Evolutionary conservation across 2,113 vertebrate species (phyloP).

Genomic region (Melanerpes aurifrons): DNA sequence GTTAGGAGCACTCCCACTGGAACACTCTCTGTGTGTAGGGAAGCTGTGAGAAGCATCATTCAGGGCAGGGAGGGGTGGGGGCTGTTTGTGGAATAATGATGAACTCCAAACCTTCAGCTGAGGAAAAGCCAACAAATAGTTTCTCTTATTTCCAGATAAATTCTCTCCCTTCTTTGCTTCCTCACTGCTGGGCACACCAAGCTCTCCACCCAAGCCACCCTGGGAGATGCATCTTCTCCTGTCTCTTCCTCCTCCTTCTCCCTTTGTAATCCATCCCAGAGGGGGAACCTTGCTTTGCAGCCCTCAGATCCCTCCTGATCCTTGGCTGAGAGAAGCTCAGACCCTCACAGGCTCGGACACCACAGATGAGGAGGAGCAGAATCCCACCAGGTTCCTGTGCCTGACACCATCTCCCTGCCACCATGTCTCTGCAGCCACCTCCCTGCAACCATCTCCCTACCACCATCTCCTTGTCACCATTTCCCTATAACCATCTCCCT

Average conservation of each 20-base stretch:
- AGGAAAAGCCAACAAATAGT: conserved; percentile 52
- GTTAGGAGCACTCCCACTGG: conserved; percentile 72
- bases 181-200: background rate
- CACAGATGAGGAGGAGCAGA: background rate
- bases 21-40: conserved; percentile 39
- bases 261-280: conserved; percentile 3
- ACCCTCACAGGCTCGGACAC: background rate
- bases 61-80: conserved; percentile 20
- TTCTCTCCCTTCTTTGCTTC: background rate
- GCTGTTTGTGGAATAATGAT: conserved; percentile 62
- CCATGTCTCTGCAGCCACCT: too few species aligned
- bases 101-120: conserved; percentile 68
- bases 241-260: background rate
- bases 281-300: background rate
- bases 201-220: background rate
- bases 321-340: background rate
- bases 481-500: too few species aligned
- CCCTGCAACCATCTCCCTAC: too few species aligned
- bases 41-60: conserved; percentile 71
- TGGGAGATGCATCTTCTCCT: conserved; percentile 5
- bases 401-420: too few species aligned
- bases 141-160: conserved; percentile 70
- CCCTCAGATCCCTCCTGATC: background rate
- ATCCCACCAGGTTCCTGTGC: background rate
- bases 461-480: too few species aligned